Evolutionary conservation across 2,797 vertebrate genomes (phyloP), one percentile per base, ranked within the genome.

Genomic region (Amphiprion clarkii): DNA sequence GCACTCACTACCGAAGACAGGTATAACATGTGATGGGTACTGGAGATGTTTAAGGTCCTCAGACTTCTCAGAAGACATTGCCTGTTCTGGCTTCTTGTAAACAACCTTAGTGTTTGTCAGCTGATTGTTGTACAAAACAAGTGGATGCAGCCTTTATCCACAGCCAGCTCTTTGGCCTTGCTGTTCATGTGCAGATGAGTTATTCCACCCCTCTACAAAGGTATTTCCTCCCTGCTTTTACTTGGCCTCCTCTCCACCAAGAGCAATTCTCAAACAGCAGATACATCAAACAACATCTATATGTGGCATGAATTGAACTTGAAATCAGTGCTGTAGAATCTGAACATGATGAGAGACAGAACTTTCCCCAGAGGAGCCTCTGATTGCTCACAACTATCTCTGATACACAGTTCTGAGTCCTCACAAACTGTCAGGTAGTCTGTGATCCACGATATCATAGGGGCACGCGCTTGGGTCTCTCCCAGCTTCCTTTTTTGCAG

Each of bases 321-420:
- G 33, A 49, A 68, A 55, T 68, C 19, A 58, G 54, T 48, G 5
- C 10, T 58, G 31, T 19, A 23, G 21, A 56, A 9, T 67, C n/a
- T 48, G 42, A 67, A 56, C 42, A 33, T 27, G 52, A 46, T 17
- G n/a, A 42, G 3, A 57, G 42, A 68, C 54, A 57, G 31, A 11
- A 48, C 44, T 46, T 14, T 7, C 14, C 14, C 44, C 44, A 6
- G 6, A 46, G 44, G 44, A 46, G 44, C 17, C 17, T 14, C 5
- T 46, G 40, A 42, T 48, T 48, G 40, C 33, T 25, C 44, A 58
- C n/a, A 25, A 17, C 66, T 6, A 33, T 49, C 6, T 60, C 46
- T 44, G 40, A 27, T 21, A 59, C 39, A 12, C 49, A 36, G 36
- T 70, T 52, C 27, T 68, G 29, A 58, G 48, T 49, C 21, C 55